Evolutionary conservation across 2,797 vertebrate species (phyloP), one percentile per base, ranked within the genome.

Genomic region (Xenops minutus): DNA sequence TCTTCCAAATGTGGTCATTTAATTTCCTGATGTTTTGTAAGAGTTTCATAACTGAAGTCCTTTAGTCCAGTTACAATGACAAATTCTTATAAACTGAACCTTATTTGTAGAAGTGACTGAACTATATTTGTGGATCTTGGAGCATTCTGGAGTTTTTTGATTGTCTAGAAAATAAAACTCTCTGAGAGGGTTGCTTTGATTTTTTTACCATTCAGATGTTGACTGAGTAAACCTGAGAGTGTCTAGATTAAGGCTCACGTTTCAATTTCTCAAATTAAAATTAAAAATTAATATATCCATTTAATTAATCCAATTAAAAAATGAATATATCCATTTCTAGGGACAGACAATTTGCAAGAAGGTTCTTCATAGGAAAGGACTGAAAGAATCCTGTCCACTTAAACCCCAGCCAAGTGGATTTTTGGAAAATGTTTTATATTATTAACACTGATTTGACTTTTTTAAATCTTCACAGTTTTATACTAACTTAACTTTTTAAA

Each of bases 91-190:
- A 10, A 77, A 77, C 64, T 1, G 7, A 83, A 69, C 75, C 36
- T 83, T 80, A 67, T 95, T 81, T 96, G 95, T 95, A 90, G 56
- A 93, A 83, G 92, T 89, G 78, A 91, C 55, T 87, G 59, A 49
- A 75, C 20, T 91, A 7, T 87, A 80, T 93, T 88, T 91, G 91
- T 97, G 95, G 63, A 77, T 95, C 75, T 94, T 80, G 78, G 89
- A 92, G 84, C 72, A 22, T 85, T 95, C 78, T 88, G 72, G 85
- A 96, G 75, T 46, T 89, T 93, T 88, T 72, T 68, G 66, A 74
- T 89, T 96, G 92, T 94, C 81, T 91, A 95, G 87, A 89, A 94
- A 94, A 96, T 96, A 96, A 96, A 96, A 76, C 85, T 93, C 92
- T 94, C 93, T 43, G 67, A 82, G 92, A 95, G 93, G 84, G 84